Evolutionary conservation across 2,113 vertebrate genomes (phyloP).

Genomic region (Melanostigma gelatinosum): DNA sequence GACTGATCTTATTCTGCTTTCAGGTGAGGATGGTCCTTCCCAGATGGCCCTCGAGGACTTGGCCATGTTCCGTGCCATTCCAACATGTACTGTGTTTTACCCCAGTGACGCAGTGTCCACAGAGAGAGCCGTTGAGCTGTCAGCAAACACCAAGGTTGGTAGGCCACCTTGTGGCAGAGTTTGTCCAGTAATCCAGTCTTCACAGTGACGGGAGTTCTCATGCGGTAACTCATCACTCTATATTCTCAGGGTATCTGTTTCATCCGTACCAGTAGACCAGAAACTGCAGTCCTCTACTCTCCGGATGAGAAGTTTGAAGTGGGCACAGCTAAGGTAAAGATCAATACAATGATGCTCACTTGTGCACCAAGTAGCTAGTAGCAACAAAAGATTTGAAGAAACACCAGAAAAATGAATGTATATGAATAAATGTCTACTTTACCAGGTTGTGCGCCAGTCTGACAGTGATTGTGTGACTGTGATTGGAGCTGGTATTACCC

Average conservation of each 20-base stretch:
- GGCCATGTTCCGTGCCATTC: constrained; percentile 90
- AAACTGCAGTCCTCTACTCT: constrained; percentile 84
- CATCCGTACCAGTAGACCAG: constrained; percentile 86
- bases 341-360: no score
- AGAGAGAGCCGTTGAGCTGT: constrained; percentile 85
- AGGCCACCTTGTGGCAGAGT: neutral
- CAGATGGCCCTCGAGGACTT: constrained; percentile 92
- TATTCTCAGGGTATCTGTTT: constrained; percentile 87
- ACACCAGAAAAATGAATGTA: neutral
- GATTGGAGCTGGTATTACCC: constrained; percentile 87
- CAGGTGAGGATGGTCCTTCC: constrained; percentile 90
- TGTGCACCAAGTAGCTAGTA: neutral
- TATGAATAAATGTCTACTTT: neutral
- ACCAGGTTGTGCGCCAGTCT: constrained; percentile 86
- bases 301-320: constrained; percentile 87
- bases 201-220: neutral
- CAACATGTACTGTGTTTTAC: constrained; percentile 89
- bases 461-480: constrained; percentile 84
- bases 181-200: neutral
- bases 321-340: constrained; percentile 86
- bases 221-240: neutral
- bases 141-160: constrained; percentile 86
- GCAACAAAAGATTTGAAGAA: neutral
- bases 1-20: neutral
- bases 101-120: constrained; percentile 88